Percentiles rank a stretch among this genome's conserved stretches.
Evolutionary conservation across 2,797 vertebrate genomes (phyloP).

Genomic region (Tragopan temminckii): DNA sequence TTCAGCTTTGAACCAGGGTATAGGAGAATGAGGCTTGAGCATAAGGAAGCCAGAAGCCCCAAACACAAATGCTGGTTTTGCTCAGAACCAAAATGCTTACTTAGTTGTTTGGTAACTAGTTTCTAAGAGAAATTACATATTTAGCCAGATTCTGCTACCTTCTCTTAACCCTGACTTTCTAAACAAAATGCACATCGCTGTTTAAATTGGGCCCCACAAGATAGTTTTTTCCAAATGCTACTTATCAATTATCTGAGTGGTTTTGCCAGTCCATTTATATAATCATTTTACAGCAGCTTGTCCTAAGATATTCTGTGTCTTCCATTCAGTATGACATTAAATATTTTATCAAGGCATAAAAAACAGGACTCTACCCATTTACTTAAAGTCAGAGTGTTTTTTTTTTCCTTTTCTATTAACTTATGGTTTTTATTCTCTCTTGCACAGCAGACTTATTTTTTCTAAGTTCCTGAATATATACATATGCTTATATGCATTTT

Average conservation of each 20-base stretch:
- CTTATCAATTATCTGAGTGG: neutral
- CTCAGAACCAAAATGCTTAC: neutral
- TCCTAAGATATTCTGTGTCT: neutral
- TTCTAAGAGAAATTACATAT: neutral
- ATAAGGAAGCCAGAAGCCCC: neutral
- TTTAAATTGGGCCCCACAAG: neutral
- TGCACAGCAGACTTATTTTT: neutral
- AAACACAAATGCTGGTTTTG: neutral
- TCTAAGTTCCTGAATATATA: neutral
- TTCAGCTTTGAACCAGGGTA: neutral
- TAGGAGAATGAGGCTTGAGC: neutral
- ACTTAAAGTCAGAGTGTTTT: rapidly evolving
- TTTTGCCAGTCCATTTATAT: neutral
- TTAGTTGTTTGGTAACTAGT: neutral
- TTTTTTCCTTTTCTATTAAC: neutral
- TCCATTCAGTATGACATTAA: neutral
- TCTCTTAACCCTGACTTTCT: neutral
- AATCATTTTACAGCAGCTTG: neutral
- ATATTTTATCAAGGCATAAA: slow-evolving; percentile 9
- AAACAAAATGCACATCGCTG: neutral
- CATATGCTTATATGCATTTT: neutral
- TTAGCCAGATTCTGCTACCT: neutral
- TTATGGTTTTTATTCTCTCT: neutral
- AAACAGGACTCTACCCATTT: neutral
- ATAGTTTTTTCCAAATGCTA: neutral